phyloP scores from a whole-genome alignment of 2,888 invertebrate genomes.

The Acleris sparsana region DNA sequence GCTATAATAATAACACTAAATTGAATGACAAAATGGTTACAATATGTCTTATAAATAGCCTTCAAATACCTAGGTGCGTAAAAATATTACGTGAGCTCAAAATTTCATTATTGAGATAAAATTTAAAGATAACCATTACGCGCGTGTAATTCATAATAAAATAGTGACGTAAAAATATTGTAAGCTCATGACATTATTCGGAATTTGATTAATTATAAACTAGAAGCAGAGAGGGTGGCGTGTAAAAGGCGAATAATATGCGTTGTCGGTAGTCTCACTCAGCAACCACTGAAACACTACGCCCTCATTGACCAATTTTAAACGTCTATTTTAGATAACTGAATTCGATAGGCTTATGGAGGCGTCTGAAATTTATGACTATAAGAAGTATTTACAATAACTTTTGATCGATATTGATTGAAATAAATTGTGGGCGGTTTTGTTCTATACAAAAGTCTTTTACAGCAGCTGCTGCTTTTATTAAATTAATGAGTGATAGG shows the following conservation, averaged over 20 bases:
- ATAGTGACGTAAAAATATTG: not conserved
- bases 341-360: too few relatives aligned
- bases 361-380: too few relatives aligned
- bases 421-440: too few relatives aligned
- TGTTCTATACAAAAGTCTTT: too few relatives aligned
- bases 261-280: not conserved
- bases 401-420: too few relatives aligned
- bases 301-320: too few relatives aligned
- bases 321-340: too few relatives aligned
- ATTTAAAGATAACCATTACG: not conserved
- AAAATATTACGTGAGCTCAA: not conserved
- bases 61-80: not conserved
- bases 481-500: too few relatives aligned
- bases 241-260: not conserved
- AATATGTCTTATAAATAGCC: not conserved
- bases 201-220: not conserved
- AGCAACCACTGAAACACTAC: too few relatives aligned
- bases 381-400: too few relatives aligned
- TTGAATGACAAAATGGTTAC: slow-evolving; percentile 1
- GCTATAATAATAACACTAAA: too few relatives aligned
- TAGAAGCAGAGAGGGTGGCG: not conserved
- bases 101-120: not conserved
- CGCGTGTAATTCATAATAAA: not conserved
- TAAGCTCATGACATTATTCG: not conserved
- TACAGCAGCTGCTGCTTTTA: too few relatives aligned